Conservation (phyloP, 2,797 vertebrate species). For the Meda fulgida region DNA sequence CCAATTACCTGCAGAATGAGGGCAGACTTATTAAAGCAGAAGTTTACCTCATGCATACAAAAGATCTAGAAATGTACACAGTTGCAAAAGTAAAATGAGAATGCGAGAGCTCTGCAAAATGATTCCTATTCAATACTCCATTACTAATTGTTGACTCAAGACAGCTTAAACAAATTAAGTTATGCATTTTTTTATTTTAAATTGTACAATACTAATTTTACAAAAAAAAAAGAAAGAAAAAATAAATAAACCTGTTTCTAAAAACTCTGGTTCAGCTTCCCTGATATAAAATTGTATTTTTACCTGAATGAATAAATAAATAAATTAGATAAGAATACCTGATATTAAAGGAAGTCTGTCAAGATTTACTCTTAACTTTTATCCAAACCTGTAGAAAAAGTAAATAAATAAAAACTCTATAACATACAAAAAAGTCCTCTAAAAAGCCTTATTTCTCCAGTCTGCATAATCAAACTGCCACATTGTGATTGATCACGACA, state of each 20-base stretch:
- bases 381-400: background rate
- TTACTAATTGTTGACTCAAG: background rate
- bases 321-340: too few relatives aligned
- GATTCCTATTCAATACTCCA: background rate
- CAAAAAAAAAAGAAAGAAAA: background rate
- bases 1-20: slow-evolving; percentile 37
- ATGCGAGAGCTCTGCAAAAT: background rate
- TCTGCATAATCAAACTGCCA: background rate
- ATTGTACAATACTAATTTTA: background rate
- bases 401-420: background rate
- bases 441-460: background rate
- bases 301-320: background rate
- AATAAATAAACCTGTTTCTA: background rate
- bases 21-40: slow-evolving; percentile 34
- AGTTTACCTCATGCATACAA: slow-evolving; percentile 31
- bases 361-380: too few relatives aligned
- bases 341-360: background rate
- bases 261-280: background rate
- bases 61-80: slow-evolving; percentile 7
- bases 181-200: background rate
- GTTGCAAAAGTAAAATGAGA: background rate
- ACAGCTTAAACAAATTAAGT: background rate
- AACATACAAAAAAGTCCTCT: too few relatives aligned
- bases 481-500: background rate
- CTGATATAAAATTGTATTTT: background rate